These are phyloP conservation scores for rabbit (Oryctolagus cuniculus) DNA, from an alignment of 2,113 vertebrate genomes.

Conservation along the genomic window mOryCun1.1 NC_091442.1:2461001-2461500, in stretches of 20 bases:
- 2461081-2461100: not conserved
- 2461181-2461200: not conserved
- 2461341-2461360: accelerated
- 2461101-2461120: too few species aligned
- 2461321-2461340: not conserved
- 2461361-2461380: too few species aligned
- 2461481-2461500: not conserved
- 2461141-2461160: not conserved
- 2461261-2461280: not conserved
- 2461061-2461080: accelerated
- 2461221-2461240: slow-evolving; percentile 24
- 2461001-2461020: not conserved
- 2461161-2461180: accelerated
- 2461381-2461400: too few species aligned
- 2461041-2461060: too few species aligned
- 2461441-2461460: not conserved
- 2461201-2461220: accelerated
- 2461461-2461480: not conserved
- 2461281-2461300: not conserved
- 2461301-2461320: accelerated
- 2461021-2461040: accelerated
- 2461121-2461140: not conserved
- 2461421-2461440: not conserved
- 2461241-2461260: not conserved
- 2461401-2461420: accelerated